Base-by-base conservation (phyloP, 1,140 invertebrate species). In the Cheumatopsyche charites region DNA sequence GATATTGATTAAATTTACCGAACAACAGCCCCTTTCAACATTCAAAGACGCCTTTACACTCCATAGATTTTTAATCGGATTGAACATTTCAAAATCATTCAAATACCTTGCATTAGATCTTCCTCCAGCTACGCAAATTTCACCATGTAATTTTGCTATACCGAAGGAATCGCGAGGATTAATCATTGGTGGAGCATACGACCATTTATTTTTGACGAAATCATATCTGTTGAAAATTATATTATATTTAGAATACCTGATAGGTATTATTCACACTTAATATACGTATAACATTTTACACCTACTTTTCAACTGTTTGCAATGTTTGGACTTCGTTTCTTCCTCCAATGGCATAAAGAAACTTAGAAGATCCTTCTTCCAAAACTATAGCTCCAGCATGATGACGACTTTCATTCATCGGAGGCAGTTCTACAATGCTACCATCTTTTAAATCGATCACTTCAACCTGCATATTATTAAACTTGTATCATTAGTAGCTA, bases 111-210 rank as follows among this genome's bases (percentile, higher is more conserved):
- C 25, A 21, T 19, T 19, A 12, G 4, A 25, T 21, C 13, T 21
- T 58, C 55, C 55, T 58, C 55, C 55, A 58, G 55, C 55, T 13
- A 58, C 21, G 25, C 25, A 58, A 25, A 58, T 58, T 23, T 25
- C 25, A 25, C 13, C 23, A 11, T 58, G 23, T 12, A 25, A 25
- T 25, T 19, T 58, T 12, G 21, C 7, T 4, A 58, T 12, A 7
- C 55, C 55, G n/a, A 58, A 58, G 2, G 21, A 9, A 12, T 58
- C 55, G 1, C 55, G 19, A 5, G 4, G 17, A 12, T 6, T 25
- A 58, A 1, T 23, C 55, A 58, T 58, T 12, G 55, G 23, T 23
- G 55, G 21, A 4, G 11, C 55, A 4, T 58, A 25, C 11, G 55
- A 58, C 55, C 55, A 58, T 3, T 26, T 11, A 9, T 25, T 58